Evolutionary conservation across 2,797 vertebrate genomes (phyloP).

Genomic region (Sebastes nivosus): DNA sequence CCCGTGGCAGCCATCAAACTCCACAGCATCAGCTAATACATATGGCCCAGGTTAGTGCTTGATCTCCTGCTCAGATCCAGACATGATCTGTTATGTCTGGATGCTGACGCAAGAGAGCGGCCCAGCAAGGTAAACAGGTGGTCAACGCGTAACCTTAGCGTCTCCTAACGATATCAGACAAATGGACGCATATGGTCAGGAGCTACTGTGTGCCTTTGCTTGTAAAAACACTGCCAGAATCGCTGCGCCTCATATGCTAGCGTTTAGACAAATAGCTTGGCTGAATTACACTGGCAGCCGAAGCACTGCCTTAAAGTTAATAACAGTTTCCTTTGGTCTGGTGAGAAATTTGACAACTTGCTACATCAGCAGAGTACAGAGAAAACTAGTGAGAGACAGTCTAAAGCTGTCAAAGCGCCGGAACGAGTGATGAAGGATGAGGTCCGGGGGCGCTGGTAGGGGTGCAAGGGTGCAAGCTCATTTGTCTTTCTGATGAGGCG

Average conservation of each 20-base stretch:
- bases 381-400: slow-evolving; percentile 48
- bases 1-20: slow-evolving; percentile 53
- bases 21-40: slow-evolving; percentile 32
- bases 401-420: slow-evolving; percentile 37
- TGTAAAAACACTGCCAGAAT: slow-evolving; percentile 59
- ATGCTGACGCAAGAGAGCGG: slow-evolving; percentile 10
- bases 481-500: slow-evolving; percentile 65
- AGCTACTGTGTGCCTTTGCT: slow-evolving; percentile 53
- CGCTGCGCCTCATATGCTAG: slow-evolving; percentile 56
- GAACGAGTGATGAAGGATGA: slow-evolving; percentile 57
- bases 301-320: slow-evolving; percentile 57
- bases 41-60: slow-evolving; percentile 36
- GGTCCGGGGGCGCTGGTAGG: slow-evolving; percentile 41
- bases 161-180: slow-evolving; percentile 43
- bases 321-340: slow-evolving; percentile 62
- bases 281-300: slow-evolving; percentile 60
- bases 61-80: slow-evolving; percentile 34
- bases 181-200: slow-evolving; percentile 44
- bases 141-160: slow-evolving; percentile 4
- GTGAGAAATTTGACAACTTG: slow-evolving; percentile 59
- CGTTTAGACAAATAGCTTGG: slow-evolving; percentile 68
- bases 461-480: slow-evolving; percentile 36
- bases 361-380: slow-evolving; percentile 59
- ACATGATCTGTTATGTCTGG: slow-evolving; percentile 40
- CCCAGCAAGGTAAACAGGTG: slow-evolving; percentile 35